Evolutionary conservation across 2,888 invertebrate species (phyloP), one percentile per base, ranked within the genome.

Genomic region (Cephus pygmeus): DNA sequence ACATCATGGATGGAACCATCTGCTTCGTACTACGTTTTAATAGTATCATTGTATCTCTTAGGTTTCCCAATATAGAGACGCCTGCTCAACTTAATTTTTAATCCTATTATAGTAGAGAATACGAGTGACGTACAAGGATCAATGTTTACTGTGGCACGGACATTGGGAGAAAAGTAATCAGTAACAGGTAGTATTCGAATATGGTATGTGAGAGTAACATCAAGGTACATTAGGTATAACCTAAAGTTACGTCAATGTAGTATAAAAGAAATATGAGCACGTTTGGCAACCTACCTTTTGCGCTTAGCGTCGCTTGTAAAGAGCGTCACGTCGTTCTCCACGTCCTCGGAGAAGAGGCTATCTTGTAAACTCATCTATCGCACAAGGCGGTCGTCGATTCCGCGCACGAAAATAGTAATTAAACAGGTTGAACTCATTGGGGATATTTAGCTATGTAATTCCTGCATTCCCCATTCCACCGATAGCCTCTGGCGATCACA

Each of bases 351-450:
- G 81, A 91, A 91, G 34, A 90, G 83, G 81, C 84, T 87, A 80
- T 90, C 90, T 76, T 88, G 89, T 69, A 91, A 85, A 87, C 85
- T 91, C 91, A 91, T 90, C 86, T 88, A 88, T 87, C 71, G 71
- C 31, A 23, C 31, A 33, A 31, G 71, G 34, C 71, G 23, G 34
- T 23, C 71, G 31, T 71, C 33, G 71, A 71, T 71, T 71, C 31
- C 71, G 34, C 71, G 33, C 71, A 34, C 12, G 9, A 71, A 71
- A 71, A 71, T 15, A 33, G 34, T 71, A 71, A 34, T 34, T 74
- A 33, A 30, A 34, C 30, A 74, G 35, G 36, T 15, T 30, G 74
- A 74, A 74, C 34, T 74, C 36, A 74, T 35, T 23, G 74, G 35
- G 34, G 34, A 34, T 31, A 71, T 71, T 56, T 71, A 74, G n/a